These are phyloP conservation scores for Psilopsiagon aymara DNA, from an alignment of 2,113 vertebrate species.

Conservation along the genomic window DNA sequence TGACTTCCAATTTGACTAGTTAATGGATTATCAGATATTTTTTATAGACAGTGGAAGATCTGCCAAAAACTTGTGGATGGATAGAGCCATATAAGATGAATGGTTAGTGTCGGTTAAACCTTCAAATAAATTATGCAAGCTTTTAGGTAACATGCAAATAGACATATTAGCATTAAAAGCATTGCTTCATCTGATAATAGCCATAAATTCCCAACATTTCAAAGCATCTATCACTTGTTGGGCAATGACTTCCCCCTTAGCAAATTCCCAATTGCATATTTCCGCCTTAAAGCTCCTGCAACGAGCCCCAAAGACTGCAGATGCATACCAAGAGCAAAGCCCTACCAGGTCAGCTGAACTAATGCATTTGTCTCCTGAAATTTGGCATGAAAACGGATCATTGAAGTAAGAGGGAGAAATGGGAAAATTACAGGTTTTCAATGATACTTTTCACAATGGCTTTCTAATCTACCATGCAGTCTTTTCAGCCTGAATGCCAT, in stretches of 20 bases:
- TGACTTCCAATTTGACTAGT: slow-evolving; percentile 36
- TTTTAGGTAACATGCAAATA: background rate
- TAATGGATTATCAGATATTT: slow-evolving; percentile 41
- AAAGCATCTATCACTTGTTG: fast-evolving
- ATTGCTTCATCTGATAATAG: background rate
- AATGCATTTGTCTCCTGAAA: slow-evolving; percentile 53
- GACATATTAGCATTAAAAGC: background rate
- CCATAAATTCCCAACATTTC: background rate
- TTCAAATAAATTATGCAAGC: background rate
- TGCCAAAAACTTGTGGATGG: slow-evolving; percentile 26
- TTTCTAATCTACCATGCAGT: slow-evolving; percentile 12
- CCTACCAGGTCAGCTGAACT: slow-evolving; percentile 37
- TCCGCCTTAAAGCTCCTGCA: background rate
- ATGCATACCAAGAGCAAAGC: background rate
- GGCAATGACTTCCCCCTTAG: background rate
- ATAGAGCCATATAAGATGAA: background rate
- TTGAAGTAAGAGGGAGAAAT: background rate
- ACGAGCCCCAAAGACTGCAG: background rate
- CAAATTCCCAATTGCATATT: background rate
- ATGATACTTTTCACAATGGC: background rate
- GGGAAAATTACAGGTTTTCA: slow-evolving; percentile 44
- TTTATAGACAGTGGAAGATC: slow-evolving; percentile 18
- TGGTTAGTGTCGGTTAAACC: background rate
- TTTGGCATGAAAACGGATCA: slow-evolving; percentile 4
- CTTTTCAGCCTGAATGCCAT: background rate